Conservation (phyloP, 2,888 invertebrate genomes). For the Protodeltote pygarga region DNA sequence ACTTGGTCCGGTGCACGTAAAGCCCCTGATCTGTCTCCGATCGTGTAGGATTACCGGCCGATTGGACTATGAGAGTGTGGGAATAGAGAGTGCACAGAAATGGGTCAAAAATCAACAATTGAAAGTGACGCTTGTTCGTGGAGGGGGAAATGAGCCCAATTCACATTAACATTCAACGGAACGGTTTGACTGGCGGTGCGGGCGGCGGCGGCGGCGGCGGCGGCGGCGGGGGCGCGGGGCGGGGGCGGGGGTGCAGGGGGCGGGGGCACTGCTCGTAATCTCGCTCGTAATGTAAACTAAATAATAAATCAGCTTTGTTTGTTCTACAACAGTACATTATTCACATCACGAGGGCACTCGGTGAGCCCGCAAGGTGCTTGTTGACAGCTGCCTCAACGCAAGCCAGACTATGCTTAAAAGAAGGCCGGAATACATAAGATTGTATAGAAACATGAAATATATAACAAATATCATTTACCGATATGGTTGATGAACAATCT, state of each 20-base stretch:
- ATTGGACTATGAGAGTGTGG: conserved; percentile 6
- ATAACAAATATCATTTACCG: too few species aligned
- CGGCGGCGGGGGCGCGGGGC: not conserved
- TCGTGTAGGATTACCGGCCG: not conserved
- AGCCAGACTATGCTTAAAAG: too few species aligned
- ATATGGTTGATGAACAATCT: too few species aligned
- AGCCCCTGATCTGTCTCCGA: not conserved
- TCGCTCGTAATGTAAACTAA: conserved; percentile 54
- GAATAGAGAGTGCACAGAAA: conserved; percentile 32
- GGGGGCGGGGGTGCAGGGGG: not conserved
- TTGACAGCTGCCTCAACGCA: too few species aligned
- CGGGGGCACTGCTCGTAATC: conserved; percentile 24
- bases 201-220: not conserved
- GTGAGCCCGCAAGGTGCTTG: too few species aligned
- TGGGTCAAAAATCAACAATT: conserved; percentile 48
- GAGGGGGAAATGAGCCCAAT: conserved; percentile 46
- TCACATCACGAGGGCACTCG: conserved; percentile 3
- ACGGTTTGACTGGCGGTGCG: conserved; percentile 30
- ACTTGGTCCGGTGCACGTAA: too few species aligned
- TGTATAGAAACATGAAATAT: too few species aligned
- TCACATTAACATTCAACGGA: conserved; percentile 39
- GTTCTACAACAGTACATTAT: conserved; percentile 18
- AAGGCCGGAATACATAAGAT: too few species aligned
- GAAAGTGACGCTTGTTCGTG: conserved; percentile 42
- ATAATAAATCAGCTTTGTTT: conserved; percentile 57